Evolutionary conservation across 2,888 invertebrate species (phyloP), one percentile per base, ranked within the genome.

Genomic region (Entomobrya multifasciata): DNA sequence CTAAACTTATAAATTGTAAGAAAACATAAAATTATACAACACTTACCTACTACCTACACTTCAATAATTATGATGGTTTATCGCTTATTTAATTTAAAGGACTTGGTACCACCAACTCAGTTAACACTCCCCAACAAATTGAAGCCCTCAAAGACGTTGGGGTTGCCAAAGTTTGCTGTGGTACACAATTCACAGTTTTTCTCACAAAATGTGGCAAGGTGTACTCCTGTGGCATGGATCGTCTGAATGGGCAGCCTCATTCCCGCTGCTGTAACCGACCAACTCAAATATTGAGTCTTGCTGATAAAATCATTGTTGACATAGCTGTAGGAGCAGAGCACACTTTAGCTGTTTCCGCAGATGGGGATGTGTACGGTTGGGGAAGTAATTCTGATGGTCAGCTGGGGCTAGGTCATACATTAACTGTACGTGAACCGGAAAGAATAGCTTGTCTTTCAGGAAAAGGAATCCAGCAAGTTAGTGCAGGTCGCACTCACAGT

Each of bases 371-470:
- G 8, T 89, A 84, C 67, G 90, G 88, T 13, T 89, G 88, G 89
- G 95, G 95, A n/a, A 93, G 93, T 92, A 95, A 95, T 92, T 93
- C 93, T 52, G 95, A 95, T 91, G 94, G 94, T 5, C 95, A 95
- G 91, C 92, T 95, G 2, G 95, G 95, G 0, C 92, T 95, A 0
- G 94, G 94, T 0, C 94, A 94, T 57, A 93, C 94, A 0, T 92
- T 93, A n/a, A 92, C 94, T 22, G 93, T 94, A 0, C 92, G 94
- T 88, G 94, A 94, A 90, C 95, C 95, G 0, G 93, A 94, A 91
- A 92, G 94, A 11, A 93, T 95, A 27, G 91, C 93, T 0, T 93
- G 93, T 30, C 92, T 95, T 3, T 93, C 93, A 8, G 94, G 94
- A 74, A 94, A 94, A 91, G 92, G 92, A 87, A 93, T 95, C 70